phyloP scores from a whole-genome alignment of 2,113 vertebrate species.

The Pelvicachromis taeniatus region DNA sequence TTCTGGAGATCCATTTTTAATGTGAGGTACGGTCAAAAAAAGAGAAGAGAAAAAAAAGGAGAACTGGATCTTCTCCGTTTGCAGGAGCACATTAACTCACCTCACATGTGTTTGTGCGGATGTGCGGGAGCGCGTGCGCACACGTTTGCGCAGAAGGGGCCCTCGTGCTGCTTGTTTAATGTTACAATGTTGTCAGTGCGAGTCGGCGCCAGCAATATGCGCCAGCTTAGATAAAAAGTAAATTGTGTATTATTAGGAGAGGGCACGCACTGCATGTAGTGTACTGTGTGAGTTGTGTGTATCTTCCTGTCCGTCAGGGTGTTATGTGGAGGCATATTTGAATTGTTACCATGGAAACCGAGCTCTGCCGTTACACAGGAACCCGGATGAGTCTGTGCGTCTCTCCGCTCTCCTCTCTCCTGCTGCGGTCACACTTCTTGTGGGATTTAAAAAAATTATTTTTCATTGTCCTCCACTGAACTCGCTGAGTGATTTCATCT shows the following conservation, averaged over 20 bases:
- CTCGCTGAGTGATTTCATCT: not conserved
- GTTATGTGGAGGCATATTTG: slow-evolving; percentile 67
- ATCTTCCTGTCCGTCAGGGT: slow-evolving; percentile 58
- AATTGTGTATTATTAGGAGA: slow-evolving; percentile 33
- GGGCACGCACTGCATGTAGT: not conserved
- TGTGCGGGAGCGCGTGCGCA: not conserved
- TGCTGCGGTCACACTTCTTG: slow-evolving; percentile 39
- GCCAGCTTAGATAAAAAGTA: slow-evolving; percentile 21
- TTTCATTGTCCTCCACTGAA: not conserved
- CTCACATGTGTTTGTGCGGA: not conserved
- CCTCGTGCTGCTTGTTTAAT: slow-evolving; percentile 14
- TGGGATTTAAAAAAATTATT: slow-evolving; percentile 12
- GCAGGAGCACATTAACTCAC: slow-evolving; percentile 25
- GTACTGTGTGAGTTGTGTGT: slow-evolving; percentile 8
- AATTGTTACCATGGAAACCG: slow-evolving; percentile 79
- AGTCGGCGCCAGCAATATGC: not conserved
- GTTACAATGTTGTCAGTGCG: slow-evolving; percentile 7
- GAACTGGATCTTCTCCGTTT: slow-evolving; percentile 12
- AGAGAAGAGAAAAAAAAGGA: not conserved
- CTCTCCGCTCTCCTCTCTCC: not conserved
- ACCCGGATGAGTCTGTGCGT: slow-evolving; percentile 38
- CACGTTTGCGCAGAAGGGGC: not conserved
- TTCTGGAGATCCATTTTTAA: slow-evolving; percentile 41
- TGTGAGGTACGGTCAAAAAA: slow-evolving; percentile 11
- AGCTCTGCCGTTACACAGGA: slow-evolving; percentile 61